Evolutionary conservation across 1,140 invertebrate genomes (phyloP).

Genomic region (Homarus americanus): DNA sequence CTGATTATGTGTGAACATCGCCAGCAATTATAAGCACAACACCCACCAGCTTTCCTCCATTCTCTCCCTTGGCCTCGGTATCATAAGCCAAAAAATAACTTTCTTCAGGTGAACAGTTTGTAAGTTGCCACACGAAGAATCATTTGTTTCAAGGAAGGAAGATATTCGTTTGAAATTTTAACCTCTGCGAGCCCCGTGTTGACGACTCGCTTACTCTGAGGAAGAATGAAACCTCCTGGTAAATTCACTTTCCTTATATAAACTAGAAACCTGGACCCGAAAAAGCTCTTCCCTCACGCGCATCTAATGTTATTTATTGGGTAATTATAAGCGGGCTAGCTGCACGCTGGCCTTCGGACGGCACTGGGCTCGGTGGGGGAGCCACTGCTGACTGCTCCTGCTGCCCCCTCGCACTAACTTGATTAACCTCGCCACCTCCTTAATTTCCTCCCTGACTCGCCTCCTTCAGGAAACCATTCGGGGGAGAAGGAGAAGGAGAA

Average conservation of each 20-base stretch:
- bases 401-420: not conserved
- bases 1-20: no score
- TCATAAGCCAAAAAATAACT: no score
- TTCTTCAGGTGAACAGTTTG: no score
- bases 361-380: not conserved
- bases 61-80: no score
- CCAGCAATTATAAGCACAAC: no score
- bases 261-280: not conserved
- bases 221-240: no score
- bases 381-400: not conserved
- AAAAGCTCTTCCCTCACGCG: not conserved
- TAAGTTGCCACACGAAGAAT: no score
- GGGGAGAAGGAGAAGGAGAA: not conserved
- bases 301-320: constrained; percentile 13
- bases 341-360: not conserved
- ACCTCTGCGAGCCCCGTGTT: no score
- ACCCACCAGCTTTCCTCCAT: no score
- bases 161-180: no score
- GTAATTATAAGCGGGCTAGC: not conserved
- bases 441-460: not conserved
- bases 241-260: not conserved
- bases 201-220: no score
- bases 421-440: constrained; percentile 2
- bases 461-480: not conserved
- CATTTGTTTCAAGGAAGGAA: no score